These are phyloP conservation scores for Emydoidea blandingii DNA, from an alignment of 2,797 vertebrate genomes.

Conservation along the genomic window DNA sequence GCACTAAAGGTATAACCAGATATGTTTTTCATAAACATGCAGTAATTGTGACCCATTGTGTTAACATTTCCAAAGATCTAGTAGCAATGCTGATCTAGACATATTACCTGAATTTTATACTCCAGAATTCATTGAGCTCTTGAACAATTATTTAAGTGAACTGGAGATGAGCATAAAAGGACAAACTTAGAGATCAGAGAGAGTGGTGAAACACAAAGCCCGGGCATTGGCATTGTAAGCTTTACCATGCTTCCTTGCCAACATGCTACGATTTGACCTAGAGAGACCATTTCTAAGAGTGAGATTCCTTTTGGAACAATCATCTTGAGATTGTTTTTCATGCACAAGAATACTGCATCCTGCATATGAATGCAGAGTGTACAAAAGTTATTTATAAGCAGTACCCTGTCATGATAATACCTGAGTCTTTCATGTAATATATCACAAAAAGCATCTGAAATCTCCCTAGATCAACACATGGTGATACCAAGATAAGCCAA, in stretches of 20 bases:
- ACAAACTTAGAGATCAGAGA: slow-evolving; percentile 19
- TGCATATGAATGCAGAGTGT: background rate
- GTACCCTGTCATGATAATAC: background rate
- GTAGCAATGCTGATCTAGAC: background rate
- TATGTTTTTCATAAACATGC: background rate
- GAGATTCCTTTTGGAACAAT: background rate
- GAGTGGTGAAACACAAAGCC: background rate
- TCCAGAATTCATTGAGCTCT: background rate
- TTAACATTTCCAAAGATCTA: background rate
- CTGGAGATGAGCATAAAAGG: background rate
- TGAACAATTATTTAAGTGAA: slow-evolving; percentile 14
- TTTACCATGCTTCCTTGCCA: background rate
- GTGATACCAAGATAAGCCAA: background rate
- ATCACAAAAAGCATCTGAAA: background rate
- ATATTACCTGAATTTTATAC: background rate
- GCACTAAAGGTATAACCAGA: slow-evolving; percentile 78
- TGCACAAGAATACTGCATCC: background rate
- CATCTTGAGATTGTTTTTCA: background rate
- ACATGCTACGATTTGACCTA: background rate
- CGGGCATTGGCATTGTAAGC: background rate
- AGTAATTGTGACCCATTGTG: background rate
- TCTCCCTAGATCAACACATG: background rate
- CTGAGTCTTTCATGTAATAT: background rate
- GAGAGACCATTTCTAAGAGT: background rate
- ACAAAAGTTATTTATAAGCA: background rate